Base-by-base conservation (phyloP, 2,113 vertebrate genomes). In the Ciconia boyciana region DNA sequence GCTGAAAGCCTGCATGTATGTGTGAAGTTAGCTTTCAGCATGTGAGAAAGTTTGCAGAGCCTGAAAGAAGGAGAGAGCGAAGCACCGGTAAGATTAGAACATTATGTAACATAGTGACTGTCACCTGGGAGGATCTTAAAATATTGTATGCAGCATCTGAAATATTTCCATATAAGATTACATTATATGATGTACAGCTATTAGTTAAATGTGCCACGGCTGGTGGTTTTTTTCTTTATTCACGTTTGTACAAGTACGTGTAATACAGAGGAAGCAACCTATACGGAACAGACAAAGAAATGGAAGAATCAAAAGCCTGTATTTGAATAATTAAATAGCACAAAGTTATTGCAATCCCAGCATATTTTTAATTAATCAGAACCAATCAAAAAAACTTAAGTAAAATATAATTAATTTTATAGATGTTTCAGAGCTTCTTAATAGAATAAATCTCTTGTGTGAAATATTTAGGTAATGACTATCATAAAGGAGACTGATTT, bases 381-480 rank as follows among this genome's bases (percentile, higher is more conserved):
- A 90, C 78, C 81, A 96, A 71, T 65, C 3, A 70, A 72, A 97
- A 97, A 90, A 96, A 6, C 82, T 95, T 95, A 98, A 93, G 79
- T 96, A 95, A 98, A 97, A 97, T 87, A 60, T 15, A 97, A 95
- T 96, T 97, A 97, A 96, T 96, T 97, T 98, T 96, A 96, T 88
- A 86, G 89, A 93, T 57, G 55, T 97, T 98, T 90, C 44, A 48
- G 83, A 83, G 76, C n/a, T 94, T 94, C 91, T 95, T 98, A 97
- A 97, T 92, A 88, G 93, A 96, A 96, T 68, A 95, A 97, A 93
- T 98, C 95, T 97, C 97, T 93, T 62, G 94, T 97, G 97, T 98
- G 94, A 98, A 98, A 97, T 98, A 98, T 97, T 97, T 98, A 97
- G 94, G 90, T 97, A 98, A 97, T 96, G 97, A 97, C 97, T 98